A percentile compares a stretch with the other conserved stretches of the same genome.
These are phyloP conservation scores for Heptascelio sp. DNA, from an alignment of 2,888 invertebrate species.

Conservation along the genomic window DNA sequence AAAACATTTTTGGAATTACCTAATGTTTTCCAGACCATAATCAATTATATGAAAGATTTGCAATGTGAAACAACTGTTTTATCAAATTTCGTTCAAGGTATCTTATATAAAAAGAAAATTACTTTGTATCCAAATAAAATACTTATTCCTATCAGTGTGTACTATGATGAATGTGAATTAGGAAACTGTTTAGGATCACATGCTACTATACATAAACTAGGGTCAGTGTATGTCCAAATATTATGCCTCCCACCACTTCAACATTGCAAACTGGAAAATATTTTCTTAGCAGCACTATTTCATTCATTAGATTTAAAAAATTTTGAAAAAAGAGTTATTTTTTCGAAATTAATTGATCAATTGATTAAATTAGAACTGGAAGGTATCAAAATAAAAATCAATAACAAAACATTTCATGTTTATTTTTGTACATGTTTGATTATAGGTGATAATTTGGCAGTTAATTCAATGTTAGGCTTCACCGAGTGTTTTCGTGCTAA, in stretches of 20 bases:
- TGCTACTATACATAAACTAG: constrained; percentile 44
- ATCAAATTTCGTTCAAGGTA: constrained; percentile 41
- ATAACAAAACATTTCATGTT: not conserved
- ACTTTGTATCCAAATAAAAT: constrained; percentile 32
- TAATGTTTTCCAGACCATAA: constrained; percentile 29
- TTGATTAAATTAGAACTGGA: constrained; percentile 44
- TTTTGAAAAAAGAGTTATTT: constrained; percentile 18
- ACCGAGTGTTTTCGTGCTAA: constrained; percentile 3
- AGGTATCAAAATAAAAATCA: constrained; percentile 40
- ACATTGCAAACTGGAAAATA: constrained; percentile 34
- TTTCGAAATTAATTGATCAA: constrained; percentile 43
- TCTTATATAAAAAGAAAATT: constrained; percentile 41
- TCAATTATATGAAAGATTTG: constrained; percentile 30
- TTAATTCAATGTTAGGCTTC: constrained; percentile 1
- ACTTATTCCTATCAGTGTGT: constrained; percentile 58
- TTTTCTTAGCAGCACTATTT: constrained; percentile 49
- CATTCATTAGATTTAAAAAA: constrained; percentile 35
- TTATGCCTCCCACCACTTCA: constrained; percentile 50
- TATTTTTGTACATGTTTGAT: constrained; percentile 19
- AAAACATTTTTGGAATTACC: constrained; percentile 44
- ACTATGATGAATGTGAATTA: constrained; percentile 66
- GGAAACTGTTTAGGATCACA: constrained; percentile 61
- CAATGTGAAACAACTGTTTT: constrained; percentile 19
- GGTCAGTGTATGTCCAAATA: constrained; percentile 51
- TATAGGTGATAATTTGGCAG: constrained; percentile 27